Base-by-base conservation (phyloP, 2,797 vertebrate genomes). In the Myotis pilosus region DNA sequence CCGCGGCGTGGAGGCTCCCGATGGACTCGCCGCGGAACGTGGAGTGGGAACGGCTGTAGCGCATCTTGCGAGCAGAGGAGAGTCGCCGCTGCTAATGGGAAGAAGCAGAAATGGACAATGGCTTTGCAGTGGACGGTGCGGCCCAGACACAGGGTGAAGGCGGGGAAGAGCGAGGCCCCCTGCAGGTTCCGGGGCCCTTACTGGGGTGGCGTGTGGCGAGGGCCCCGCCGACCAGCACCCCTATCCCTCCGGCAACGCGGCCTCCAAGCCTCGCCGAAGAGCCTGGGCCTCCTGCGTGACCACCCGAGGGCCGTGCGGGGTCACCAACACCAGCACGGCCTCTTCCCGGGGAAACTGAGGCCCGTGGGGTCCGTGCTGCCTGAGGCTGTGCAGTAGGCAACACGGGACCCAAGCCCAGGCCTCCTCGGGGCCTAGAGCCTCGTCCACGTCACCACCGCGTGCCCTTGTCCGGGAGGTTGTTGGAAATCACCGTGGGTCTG, bases 41-140 rank as follows among this genome's bases (percentile, higher is more conserved):
- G 88, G 90, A 89, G 53, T 92, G 89, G 86, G 94, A 97, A 96
- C 55, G 41, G 49, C 68, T 19, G 49, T 51, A 2, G 95, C 20
- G 97, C 96, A 87, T 62, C 76, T 94, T 96, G 92, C 92, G 80
- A 80, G 76, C 85, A 89, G 95, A 95, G 97, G 95, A 97, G 95
- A 97, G 97, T 97, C 85, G 71, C 91, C 66, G 16, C 92, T 96
- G 81, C 91, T 97, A 96, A 97, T 92, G 28, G 94, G 94, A 97
- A 97, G 95, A 96, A 95, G 90, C 92, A 92, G 91, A 87, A 97
- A 91, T 62, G 97, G 97, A 92, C 91, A 92, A 94, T 96, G 96
- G 79, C 23, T 87, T 95, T 95, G 94, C 68, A 96, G 95, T 71
- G 49, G 97, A 97, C 94, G 95, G 92, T 84, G 96, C 64, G 85